A percentile compares a stretch with the other conserved stretches of the same genome.
These are phyloP conservation scores for Drosophila lacertosa DNA, from an alignment of 1,140 invertebrate genomes.

Conservation along the genomic window DNA sequence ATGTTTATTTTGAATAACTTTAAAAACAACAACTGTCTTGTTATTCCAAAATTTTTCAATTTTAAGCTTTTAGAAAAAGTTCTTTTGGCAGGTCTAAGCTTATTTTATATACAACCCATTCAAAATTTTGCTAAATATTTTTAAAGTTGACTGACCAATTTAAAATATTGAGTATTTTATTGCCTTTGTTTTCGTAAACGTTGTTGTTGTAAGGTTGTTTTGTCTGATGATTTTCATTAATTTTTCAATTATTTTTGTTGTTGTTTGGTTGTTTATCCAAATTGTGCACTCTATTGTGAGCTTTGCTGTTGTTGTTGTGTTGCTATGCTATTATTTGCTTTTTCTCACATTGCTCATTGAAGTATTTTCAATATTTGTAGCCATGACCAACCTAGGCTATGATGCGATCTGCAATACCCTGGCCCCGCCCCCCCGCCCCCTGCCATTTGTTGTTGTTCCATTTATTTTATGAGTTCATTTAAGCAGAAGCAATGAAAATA, in stretches of 20 bases:
- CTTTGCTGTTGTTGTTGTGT: conserved; percentile 33
- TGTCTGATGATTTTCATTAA: conserved; percentile 1
- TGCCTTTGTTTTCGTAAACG: no score
- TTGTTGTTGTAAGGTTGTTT: conserved; percentile 2
- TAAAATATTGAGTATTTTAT: no score
- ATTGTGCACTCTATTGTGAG: conserved; percentile 52
- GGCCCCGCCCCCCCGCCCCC: not conserved
- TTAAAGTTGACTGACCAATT: no score
- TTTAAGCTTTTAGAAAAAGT: no score
- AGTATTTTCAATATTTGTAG: conserved; percentile 64
- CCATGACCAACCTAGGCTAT: conserved; percentile 40
- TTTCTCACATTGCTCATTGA: conserved; percentile 53
- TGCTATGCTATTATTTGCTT: conserved; percentile 26
- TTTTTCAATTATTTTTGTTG: not conserved
- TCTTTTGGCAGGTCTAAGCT: no score
- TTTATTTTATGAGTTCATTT: conserved; percentile 72
- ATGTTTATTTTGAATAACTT: no score
- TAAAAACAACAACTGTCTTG: no score
- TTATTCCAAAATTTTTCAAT: no score
- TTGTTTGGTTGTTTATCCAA: conserved; percentile 69
- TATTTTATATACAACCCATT: no score
- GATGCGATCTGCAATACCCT: not conserved
- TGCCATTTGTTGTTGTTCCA: conserved; percentile 34
- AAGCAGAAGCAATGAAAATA: conserved; percentile 78
- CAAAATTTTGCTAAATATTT: no score